Conservation (phyloP, 1,140 invertebrate genomes). For the Rhagoletis zephyria region DNA sequence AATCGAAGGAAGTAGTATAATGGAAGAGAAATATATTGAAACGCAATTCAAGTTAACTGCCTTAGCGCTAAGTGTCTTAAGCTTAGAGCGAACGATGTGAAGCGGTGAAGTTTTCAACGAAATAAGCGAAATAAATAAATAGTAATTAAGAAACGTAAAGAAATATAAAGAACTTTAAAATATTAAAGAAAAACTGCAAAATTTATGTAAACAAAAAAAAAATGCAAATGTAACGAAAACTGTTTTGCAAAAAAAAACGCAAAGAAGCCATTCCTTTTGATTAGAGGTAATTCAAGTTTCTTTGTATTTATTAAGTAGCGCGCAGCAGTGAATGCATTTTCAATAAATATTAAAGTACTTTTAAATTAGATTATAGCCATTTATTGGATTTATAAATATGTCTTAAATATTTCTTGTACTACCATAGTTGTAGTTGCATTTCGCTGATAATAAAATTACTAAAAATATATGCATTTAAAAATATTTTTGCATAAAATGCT, state of each 20-base stretch:
- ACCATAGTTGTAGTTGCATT: neutral
- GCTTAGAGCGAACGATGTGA: neutral
- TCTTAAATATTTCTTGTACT: neutral
- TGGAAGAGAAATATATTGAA: no score
- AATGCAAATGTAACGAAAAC: no score
- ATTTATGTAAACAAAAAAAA: no score
- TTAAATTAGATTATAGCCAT: no score
- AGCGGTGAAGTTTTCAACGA: neutral
- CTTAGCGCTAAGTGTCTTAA: neutral
- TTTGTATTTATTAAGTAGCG: neutral
- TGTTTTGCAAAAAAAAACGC: no score
- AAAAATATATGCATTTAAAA: neutral
- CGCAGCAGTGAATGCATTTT: no score
- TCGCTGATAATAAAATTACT: neutral
- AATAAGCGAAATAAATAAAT: conserved; percentile 29
- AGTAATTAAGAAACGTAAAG: no score
- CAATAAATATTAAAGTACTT: no score
- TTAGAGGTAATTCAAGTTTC: neutral
- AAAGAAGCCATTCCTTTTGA: no score
- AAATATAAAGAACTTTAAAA: no score
- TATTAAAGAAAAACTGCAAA: no score
- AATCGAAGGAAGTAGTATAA: neutral
- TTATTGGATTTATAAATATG: neutral
- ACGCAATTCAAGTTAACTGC: neutral
- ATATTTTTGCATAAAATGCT: neutral